Conservation (phyloP, 2,113 vertebrate genomes). For the Suncus etruscus region DNA sequence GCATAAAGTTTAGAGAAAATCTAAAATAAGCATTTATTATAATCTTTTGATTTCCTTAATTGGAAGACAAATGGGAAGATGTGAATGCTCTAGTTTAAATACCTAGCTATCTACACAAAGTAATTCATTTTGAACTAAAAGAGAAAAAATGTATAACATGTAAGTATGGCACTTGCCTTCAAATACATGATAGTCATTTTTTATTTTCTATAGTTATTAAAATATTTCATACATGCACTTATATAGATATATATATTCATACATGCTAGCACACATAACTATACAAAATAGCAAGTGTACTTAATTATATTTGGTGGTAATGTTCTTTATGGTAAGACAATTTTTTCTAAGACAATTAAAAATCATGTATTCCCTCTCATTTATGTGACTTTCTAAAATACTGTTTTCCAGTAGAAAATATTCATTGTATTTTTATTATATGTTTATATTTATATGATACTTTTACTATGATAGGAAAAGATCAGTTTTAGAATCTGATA, state of each 20-base stretch:
- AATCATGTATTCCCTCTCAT: neutral
- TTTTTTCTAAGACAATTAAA: neutral
- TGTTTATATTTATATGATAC: neutral
- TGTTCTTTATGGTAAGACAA: neutral
- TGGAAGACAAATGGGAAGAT: slow-evolving; percentile 38
- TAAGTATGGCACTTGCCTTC: neutral
- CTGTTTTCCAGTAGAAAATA: neutral
- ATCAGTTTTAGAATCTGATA: neutral
- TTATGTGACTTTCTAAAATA: neutral
- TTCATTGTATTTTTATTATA: neutral
- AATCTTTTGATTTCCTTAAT: slow-evolving; percentile 38
- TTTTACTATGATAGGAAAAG: neutral
- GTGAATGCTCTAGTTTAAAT: neutral
- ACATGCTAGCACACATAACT: rapidly evolving
- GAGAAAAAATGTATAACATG: neutral
- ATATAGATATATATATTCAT: neutral
- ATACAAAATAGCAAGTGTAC: neutral
- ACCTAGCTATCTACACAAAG: slow-evolving; percentile 5
- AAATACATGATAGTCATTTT: neutral
- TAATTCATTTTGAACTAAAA: neutral
- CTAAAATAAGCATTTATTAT: slow-evolving; percentile 43
- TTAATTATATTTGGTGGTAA: neutral
- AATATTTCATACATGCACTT: neutral
- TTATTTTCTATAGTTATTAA: neutral
- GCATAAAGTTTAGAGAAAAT: slow-evolving; percentile 36